A percentile compares a stretch with the other conserved stretches of the same genome.
Evolutionary conservation across 2,113 vertebrate genomes (phyloP).

Genomic region (Mobula birostris): DNA sequence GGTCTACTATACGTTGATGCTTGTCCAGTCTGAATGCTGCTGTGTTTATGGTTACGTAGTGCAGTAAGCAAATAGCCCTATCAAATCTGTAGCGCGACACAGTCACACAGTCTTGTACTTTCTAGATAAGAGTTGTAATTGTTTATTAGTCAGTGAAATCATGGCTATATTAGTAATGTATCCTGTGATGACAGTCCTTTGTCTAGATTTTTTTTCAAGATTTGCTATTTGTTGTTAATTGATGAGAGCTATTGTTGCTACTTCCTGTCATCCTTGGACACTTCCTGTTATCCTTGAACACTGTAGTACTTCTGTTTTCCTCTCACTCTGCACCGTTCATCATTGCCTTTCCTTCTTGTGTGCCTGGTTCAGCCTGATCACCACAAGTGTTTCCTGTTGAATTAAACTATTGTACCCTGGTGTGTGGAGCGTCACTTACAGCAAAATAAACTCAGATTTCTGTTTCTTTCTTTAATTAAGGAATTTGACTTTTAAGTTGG

Average conservation of each 20-base stretch:
- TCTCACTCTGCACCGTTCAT: neutral
- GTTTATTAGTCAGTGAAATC: constrained; percentile 22
- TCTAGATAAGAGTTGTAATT: neutral
- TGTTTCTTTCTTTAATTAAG: neutral
- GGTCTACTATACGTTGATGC: neutral
- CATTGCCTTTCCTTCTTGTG: neutral
- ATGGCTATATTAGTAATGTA: neutral
- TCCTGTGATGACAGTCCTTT: neutral
- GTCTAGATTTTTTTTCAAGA: neutral
- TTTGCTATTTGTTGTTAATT: neutral
- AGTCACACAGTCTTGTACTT: neutral
- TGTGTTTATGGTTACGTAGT: neutral
- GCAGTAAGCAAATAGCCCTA: neutral
- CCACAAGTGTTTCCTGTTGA: constrained; percentile 16
- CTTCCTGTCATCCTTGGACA: constrained; percentile 25
- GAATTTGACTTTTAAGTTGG: neutral
- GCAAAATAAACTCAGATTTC: neutral
- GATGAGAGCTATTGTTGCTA: neutral
- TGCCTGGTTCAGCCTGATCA: neutral
- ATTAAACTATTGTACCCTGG: neutral
- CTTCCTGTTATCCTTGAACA: constrained; percentile 5
- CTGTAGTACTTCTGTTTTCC: neutral
- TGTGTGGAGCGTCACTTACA: neutral
- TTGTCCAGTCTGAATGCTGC: neutral
- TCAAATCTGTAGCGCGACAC: neutral